These are phyloP conservation scores for Corydoras sp. DNA, from an alignment of 2,113 vertebrate species.

Conservation along the genomic window DNA sequence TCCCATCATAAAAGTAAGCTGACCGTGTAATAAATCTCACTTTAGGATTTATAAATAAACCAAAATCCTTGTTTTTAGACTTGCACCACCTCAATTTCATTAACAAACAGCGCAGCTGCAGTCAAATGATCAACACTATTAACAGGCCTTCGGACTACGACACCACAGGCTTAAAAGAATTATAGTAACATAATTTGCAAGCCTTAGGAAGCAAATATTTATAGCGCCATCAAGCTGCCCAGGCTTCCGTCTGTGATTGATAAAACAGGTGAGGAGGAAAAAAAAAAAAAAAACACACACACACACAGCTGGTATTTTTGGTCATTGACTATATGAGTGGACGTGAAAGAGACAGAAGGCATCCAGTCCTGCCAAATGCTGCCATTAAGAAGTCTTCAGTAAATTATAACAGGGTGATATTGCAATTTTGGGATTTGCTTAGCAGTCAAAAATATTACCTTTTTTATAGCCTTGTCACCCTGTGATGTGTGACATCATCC, in stretches of 20 bases:
- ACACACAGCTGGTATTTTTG: background rate
- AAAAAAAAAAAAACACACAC: too few species aligned
- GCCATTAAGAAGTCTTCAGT: background rate
- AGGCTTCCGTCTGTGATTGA: background rate
- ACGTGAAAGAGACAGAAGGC: background rate
- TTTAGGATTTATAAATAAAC: too few species aligned
- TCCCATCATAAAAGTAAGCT: too few species aligned
- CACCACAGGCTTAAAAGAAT: too few species aligned
- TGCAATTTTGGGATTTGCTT: background rate
- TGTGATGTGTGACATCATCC: background rate
- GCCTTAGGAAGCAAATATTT: background rate
- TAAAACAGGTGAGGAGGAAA: background rate
- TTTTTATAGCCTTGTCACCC: background rate
- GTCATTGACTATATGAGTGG: background rate
- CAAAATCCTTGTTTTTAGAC: too few species aligned
- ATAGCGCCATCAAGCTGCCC: slow-evolving; percentile 7
- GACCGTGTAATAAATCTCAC: too few species aligned
- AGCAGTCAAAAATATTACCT: background rate
- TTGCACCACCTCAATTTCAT: too few species aligned
- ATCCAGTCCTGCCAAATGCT: background rate
- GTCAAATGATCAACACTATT: too few species aligned
- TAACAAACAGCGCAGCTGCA: too few species aligned
- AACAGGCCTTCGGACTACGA: too few species aligned
- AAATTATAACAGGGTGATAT: background rate
- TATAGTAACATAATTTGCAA: too few species aligned